These are phyloP conservation scores for Anthonomus grandis DNA, from an alignment of 1,140 invertebrate species.

Conservation along the genomic window DNA sequence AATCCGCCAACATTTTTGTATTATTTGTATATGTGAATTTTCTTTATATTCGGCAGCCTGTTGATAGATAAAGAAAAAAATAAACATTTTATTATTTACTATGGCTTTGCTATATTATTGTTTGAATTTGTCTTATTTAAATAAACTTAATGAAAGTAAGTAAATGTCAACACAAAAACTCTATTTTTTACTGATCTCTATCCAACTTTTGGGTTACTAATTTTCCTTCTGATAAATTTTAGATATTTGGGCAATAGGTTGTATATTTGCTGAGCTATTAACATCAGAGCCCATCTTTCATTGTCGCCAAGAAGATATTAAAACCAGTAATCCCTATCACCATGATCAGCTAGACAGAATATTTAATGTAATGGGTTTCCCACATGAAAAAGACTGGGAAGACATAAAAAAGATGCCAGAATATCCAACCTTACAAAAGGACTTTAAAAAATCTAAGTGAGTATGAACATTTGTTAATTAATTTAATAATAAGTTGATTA, in stretches of 20 bases:
- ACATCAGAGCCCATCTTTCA: constrained; percentile 99
- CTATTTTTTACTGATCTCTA: too few species aligned
- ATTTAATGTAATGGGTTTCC: constrained; percentile 99
- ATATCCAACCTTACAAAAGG: constrained; percentile 91
- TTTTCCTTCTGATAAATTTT: constrained; percentile 32
- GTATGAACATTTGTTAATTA: constrained; percentile 33
- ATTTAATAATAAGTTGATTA: constrained; percentile 11
- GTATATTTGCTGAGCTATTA: constrained; percentile 96
- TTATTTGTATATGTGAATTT: too few species aligned
- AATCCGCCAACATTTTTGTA: too few species aligned
- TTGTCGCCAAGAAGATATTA: constrained; percentile 99
- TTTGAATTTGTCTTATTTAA: too few species aligned
- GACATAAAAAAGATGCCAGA: constrained; percentile 99
- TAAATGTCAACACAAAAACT: too few species aligned
- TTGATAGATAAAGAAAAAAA: too few species aligned
- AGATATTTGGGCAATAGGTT: constrained; percentile 99
- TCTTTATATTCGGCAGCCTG: too few species aligned
- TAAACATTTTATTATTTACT: too few species aligned
- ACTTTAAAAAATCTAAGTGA: constrained; percentile 95
- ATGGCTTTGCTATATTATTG: too few species aligned
- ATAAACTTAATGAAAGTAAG: too few species aligned
- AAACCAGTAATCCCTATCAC: constrained; percentile 99
- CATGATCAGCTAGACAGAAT: constrained; percentile 99
- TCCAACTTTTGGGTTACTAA: too few species aligned
- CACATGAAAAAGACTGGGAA: constrained; percentile 98